Conservation (phyloP, 2,888 invertebrate genomes). For the Suillia variegata region DNA sequence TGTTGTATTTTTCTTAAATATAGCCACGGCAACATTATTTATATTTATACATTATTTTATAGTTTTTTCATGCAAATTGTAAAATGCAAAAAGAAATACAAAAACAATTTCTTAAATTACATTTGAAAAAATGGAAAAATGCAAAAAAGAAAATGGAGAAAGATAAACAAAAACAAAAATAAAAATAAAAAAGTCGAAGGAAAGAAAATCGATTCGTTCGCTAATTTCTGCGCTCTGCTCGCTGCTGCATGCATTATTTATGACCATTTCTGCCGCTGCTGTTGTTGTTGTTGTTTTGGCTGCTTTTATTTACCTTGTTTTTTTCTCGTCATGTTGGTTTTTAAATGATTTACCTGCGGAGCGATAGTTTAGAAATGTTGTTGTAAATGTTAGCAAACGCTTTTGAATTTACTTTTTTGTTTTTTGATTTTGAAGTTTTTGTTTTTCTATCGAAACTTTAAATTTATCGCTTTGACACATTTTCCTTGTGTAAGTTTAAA, state of each 20-base stretch:
- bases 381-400: too few species aligned
- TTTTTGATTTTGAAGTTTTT: too few species aligned
- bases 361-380: too few species aligned
- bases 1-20: constrained; percentile 32
- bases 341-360: too few species aligned
- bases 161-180: constrained; percentile 11
- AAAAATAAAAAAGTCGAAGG: not conserved
- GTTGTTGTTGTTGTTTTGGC: not conserved
- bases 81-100: constrained; percentile 27
- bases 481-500: too few species aligned
- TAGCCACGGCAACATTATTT: constrained; percentile 52
- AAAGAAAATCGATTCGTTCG: not conserved
- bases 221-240: not conserved
- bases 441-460: too few species aligned
- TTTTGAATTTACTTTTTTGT: too few species aligned
- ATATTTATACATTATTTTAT: constrained; percentile 55
- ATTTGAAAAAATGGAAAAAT: constrained; percentile 16
- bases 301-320: constrained; percentile 31
- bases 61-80: constrained; percentile 58
- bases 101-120: not conserved
- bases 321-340: too few species aligned
- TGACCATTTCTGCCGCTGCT: constrained; percentile 11
- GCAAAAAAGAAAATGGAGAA: constrained; percentile 13
- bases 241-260: constrained; percentile 11
- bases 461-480: too few species aligned